These are phyloP conservation scores for Trachelus iudaicus DNA, from an alignment of 2,888 invertebrate species.

Conservation along the genomic window DNA sequence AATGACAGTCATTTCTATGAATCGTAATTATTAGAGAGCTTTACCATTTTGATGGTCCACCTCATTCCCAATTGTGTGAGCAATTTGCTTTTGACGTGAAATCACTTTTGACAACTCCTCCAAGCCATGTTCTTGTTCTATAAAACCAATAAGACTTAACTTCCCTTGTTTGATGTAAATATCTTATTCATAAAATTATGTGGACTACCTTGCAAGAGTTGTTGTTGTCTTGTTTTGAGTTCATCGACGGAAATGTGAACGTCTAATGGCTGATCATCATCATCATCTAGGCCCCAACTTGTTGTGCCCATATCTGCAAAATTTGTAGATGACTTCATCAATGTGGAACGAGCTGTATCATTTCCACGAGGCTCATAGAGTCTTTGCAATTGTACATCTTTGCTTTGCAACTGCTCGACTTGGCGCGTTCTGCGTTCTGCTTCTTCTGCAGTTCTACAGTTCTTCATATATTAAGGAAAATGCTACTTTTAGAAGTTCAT, in stretches of 20 bases:
- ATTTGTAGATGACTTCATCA: slow-evolving; percentile 57
- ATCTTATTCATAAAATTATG: not conserved
- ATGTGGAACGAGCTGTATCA: slow-evolving; percentile 53
- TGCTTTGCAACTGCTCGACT: slow-evolving; percentile 72
- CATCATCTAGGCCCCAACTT: slow-evolving; percentile 64
- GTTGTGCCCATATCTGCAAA: slow-evolving; percentile 66
- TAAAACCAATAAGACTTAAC: slow-evolving; percentile 37
- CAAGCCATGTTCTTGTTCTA: slow-evolving; percentile 82
- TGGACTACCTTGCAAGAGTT: slow-evolving; percentile 69
- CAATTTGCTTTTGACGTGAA: slow-evolving; percentile 80
- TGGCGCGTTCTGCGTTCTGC: slow-evolving; percentile 72
- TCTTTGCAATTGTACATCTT: slow-evolving; percentile 70
- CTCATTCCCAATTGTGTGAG: slow-evolving; percentile 79
- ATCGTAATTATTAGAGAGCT: not conserved
- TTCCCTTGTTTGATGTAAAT: not conserved
- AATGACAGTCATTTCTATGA: not conserved
- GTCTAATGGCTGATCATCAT: slow-evolving; percentile 65
- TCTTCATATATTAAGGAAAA: slow-evolving; percentile 44
- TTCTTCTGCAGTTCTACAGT: slow-evolving; percentile 71
- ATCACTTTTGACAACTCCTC: slow-evolving; percentile 81
- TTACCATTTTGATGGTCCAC: slow-evolving; percentile 83
- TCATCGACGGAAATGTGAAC: slow-evolving; percentile 66
- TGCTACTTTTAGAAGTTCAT: slow-evolving; percentile 5
- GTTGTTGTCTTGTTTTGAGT: slow-evolving; percentile 70
- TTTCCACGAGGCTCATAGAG: slow-evolving; percentile 66